Percentiles rank a stretch among this genome's conserved stretches.
These are phyloP conservation scores for Lophotriccus pileatus DNA, from an alignment of 2,797 vertebrate species.

Conservation along the genomic window DNA sequence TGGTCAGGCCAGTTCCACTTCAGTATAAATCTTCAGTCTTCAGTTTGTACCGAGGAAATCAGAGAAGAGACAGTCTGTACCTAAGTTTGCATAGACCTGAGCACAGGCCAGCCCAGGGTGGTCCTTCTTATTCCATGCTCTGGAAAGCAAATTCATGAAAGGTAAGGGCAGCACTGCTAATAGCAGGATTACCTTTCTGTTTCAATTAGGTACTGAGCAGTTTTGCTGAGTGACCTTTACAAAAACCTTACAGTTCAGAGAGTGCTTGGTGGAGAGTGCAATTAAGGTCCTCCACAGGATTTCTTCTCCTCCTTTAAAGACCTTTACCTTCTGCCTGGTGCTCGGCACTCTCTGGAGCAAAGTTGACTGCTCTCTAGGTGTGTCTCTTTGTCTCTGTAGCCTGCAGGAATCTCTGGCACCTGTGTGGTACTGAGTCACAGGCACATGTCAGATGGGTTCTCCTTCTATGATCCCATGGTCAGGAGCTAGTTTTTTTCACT, in stretches of 20 bases:
- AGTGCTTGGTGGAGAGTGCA: not conserved
- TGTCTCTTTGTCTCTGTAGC: not conserved
- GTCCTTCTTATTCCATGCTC: not conserved
- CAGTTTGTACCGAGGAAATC: not conserved
- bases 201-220: not conserved
- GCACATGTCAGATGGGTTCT: not conserved
- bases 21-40: not conserved
- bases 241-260: not conserved
- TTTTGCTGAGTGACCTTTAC: not conserved
- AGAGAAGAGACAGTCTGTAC: not conserved
- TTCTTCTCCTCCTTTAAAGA: not conserved
- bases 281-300: not conserved
- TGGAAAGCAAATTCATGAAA: not conserved
- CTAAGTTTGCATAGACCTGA: not conserved
- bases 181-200: not conserved
- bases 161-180: not conserved
- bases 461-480: not conserved
- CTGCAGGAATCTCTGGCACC: not conserved
- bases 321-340: not conserved
- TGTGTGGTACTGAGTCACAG: rapidly evolving
- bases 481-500: not conserved
- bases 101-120: not conserved
- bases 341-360: rapidly evolving
- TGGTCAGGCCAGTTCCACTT: not conserved
- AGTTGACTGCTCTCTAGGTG: not conserved